Percentiles rank a stretch among this genome's conserved stretches.
phyloP scores from a whole-genome alignment of 1,140 invertebrate species.

The Tetragonula clypearis region DNA sequence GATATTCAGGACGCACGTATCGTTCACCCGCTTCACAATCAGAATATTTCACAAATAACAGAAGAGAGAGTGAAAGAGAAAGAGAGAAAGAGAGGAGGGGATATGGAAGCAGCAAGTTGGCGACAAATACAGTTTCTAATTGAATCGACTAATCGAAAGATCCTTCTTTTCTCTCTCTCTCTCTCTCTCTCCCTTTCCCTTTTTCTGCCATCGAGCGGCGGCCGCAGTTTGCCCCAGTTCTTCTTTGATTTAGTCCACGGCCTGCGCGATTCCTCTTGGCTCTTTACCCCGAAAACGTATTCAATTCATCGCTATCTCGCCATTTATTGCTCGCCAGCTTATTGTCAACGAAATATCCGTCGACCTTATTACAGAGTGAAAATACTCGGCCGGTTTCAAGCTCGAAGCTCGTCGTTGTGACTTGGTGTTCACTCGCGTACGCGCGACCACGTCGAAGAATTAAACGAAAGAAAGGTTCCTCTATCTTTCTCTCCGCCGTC shows the following conservation, averaged over 20 bases:
- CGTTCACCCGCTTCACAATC: neutral
- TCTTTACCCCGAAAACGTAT: conserved; percentile 17
- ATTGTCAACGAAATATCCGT: conserved; percentile 44
- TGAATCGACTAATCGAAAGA: conserved; percentile 45
- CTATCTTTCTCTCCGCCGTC: neutral
- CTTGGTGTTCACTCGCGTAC: neutral
- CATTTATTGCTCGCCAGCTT: conserved; percentile 50
- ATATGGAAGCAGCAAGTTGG: neutral
- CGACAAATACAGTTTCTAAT: conserved; percentile 41
- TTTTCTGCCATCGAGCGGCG: neutral
- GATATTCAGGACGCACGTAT: conserved; percentile 10
- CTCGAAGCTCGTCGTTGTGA: neutral
- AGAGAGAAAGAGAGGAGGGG: neutral
- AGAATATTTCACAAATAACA: neutral
- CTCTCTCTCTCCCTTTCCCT: too few relatives aligned
- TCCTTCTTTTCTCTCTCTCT: neutral
- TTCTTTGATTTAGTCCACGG: conserved; percentile 41
- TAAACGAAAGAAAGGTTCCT: conserved; percentile 38
- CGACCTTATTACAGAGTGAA: conserved; percentile 46
- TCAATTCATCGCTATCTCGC: conserved; percentile 32
- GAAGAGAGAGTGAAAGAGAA: neutral
- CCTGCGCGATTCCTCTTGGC: neutral
- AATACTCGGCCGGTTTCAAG: conserved; percentile 10
- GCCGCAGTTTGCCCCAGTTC: conserved; percentile 45
- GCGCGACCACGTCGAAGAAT: neutral